Evolutionary conservation across 1,140 invertebrate species (phyloP).

Genomic region (Cotesia typhae): DNA sequence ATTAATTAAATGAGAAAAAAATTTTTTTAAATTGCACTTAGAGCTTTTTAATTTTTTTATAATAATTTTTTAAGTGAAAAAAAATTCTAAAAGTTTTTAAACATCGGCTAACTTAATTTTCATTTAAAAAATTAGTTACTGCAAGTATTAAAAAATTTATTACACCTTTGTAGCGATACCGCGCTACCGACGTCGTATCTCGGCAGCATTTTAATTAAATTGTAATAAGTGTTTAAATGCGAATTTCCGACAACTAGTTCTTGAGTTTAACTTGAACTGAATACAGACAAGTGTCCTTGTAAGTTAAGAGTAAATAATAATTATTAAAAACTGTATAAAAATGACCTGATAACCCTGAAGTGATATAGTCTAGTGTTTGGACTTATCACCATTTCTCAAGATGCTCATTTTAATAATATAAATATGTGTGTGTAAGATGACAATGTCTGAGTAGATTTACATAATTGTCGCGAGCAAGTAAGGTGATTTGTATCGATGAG

Average conservation of each 20-base stretch:
- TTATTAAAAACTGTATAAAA: slow-evolving; percentile 1
- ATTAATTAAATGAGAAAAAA: no score
- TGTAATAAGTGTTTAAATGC: neutral
- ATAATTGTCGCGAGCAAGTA: neutral
- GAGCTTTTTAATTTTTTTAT: no score
- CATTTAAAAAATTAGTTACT: no score
- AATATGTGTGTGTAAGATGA: no score
- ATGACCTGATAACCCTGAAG: slow-evolving; percentile 49
- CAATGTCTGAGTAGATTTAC: neutral
- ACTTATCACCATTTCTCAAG: slow-evolving; percentile 18
- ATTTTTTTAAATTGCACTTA: no score
- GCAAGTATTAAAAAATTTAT: neutral
- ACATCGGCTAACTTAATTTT: no score
- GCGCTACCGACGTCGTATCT: slow-evolving; percentile 57
- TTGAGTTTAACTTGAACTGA: no score
- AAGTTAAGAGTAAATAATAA: neutral
- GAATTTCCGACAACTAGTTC: no score
- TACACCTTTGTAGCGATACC: slow-evolving; percentile 56
- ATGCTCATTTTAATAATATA: neutral
- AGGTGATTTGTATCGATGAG: neutral
- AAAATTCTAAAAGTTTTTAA: no score
- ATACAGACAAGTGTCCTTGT: no score
- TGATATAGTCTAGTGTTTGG: slow-evolving; percentile 41
- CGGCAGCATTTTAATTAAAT: slow-evolving; percentile 48
- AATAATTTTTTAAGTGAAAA: no score